A percentile compares a stretch with the other conserved stretches of the same genome.
phyloP scores from a whole-genome alignment of 1,140 invertebrate species.

The Brachionus rubens region DNA sequence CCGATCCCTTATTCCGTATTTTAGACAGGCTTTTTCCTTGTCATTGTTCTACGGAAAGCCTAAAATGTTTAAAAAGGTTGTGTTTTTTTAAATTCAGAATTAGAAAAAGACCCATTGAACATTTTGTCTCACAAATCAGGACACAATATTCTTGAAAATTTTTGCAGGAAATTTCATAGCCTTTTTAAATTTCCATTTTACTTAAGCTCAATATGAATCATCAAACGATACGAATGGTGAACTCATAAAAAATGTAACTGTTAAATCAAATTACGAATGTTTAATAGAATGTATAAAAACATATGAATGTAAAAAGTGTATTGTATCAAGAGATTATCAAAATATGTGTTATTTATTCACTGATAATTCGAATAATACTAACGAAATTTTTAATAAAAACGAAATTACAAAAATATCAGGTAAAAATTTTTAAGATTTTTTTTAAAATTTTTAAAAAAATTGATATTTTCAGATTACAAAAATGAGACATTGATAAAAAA shows the following conservation, averaged over 20 bases:
- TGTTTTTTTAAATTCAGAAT: too few relatives aligned
- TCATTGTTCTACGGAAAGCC: too few relatives aligned
- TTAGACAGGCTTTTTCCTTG: too few relatives aligned
- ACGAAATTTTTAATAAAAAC: background rate
- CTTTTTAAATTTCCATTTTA: background rate
- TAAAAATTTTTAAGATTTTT: background rate
- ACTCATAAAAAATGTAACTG: background rate
- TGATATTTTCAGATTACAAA: background rate
- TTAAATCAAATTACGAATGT: conserved; percentile 20
- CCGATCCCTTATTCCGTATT: too few relatives aligned
- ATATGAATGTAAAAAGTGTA: background rate
- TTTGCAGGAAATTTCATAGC: too few relatives aligned
- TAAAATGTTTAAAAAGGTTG: too few relatives aligned
- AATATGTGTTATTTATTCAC: conserved; percentile 8
- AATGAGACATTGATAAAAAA: background rate
- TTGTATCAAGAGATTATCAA: background rate
- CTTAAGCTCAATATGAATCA: conserved; percentile 6
- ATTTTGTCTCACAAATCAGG: too few relatives aligned
- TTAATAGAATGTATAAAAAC: conserved; percentile 4
- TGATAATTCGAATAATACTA: background rate
- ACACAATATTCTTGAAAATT: too few relatives aligned
- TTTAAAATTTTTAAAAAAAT: background rate
- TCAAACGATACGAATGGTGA: background rate
- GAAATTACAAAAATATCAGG: conserved; percentile 11
- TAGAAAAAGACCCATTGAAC: too few relatives aligned